Evolutionary conservation across 1,140 invertebrate genomes (phyloP), one percentile per base, ranked within the genome.

Genomic region (Lepidurus arcticus): DNA sequence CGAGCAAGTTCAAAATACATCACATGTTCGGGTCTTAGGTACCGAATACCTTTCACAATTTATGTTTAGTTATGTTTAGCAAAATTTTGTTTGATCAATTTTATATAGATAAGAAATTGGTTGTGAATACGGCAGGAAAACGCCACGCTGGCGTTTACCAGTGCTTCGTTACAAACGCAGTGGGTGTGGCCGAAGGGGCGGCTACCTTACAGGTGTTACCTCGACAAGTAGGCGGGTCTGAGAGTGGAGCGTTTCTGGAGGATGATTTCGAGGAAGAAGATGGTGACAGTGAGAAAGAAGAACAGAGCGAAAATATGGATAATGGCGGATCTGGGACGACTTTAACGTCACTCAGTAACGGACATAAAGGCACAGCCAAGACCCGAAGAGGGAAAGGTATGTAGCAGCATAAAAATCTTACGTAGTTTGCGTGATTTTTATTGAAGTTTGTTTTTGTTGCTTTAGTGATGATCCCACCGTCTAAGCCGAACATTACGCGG

Each of bases 141-240:
- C 88, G 88, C 4, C 93, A 96, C 82, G 92, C 93, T 0, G 95
- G 95, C 0, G 91, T 95, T 24, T 91, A 95, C 77, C 94, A 97
- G 83, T 95, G 94, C 83, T 93, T 96, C 81, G 94, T 93, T 0
- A 90, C 88, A 79, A 97, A 96, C 85, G 84, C 87, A n/a, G 87
- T 94, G 13, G 93, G 93, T 26, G 90, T 87, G 16, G 88, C 86
- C 9, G 87, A 87, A 11, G 73, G 73, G 5, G 87, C 87, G 43
- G 88, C 88, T 75, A 85, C 91, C 80, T 83, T 94, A 45, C 88
- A 89, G 77, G 93, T 95, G 0, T 89, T 90, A 78, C 92, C 93
- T 0, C 78, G 78, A 2, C 73, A 21, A 4, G 47, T 47, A 44
- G 76, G 45, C 44, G 76, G 44, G 8, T n/a, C 75, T 13, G 45